These are phyloP conservation scores for Lepidotrigona ventralis DNA, from an alignment of 1,140 invertebrate genomes.

Conservation along the genomic window DNA sequence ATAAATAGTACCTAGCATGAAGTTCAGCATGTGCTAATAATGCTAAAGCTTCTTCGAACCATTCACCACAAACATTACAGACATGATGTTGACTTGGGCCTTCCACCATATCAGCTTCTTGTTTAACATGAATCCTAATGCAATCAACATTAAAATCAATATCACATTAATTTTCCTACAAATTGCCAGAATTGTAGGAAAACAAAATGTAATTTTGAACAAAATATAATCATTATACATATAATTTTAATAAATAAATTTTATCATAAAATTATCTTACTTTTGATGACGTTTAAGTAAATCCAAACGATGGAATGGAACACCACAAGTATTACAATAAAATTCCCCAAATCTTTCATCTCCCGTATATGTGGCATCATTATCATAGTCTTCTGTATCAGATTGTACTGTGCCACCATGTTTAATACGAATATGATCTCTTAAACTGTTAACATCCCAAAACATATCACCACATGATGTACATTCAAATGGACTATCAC, in stretches of 20 bases:
- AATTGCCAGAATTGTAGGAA: slow-evolving; percentile 31
- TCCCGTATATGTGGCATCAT: slow-evolving; percentile 81
- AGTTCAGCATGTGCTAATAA: slow-evolving; percentile 88
- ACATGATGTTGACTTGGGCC: slow-evolving; percentile 81
- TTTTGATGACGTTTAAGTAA: slow-evolving; percentile 86
- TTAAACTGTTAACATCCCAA: slow-evolving; percentile 85
- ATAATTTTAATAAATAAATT: not conserved
- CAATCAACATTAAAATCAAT: slow-evolving; percentile 44
- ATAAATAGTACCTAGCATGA: slow-evolving; percentile 81
- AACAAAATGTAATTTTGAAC: slow-evolving; percentile 21
- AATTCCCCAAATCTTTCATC: slow-evolving; percentile 86
- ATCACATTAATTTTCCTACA: slow-evolving; percentile 21
- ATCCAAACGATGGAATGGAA: slow-evolving; percentile 88
- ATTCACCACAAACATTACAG: slow-evolving; percentile 89
- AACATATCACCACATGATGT: slow-evolving; percentile 89
- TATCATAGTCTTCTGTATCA: slow-evolving; percentile 79
- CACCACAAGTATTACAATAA: slow-evolving; percentile 88
- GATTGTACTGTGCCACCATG: slow-evolving; percentile 78
- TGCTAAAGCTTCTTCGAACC: slow-evolving; percentile 86
- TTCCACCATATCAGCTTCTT: slow-evolving; percentile 79
- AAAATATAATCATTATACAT: not conserved
- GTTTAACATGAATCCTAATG: slow-evolving; percentile 78
- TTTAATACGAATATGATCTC: slow-evolving; percentile 84
- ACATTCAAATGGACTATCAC: slow-evolving; percentile 89
- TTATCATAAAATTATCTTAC: slow-evolving; percentile 59